phyloP scores from a whole-genome alignment of 1,140 invertebrate genomes.

The Sminthurides bifidus region DNA sequence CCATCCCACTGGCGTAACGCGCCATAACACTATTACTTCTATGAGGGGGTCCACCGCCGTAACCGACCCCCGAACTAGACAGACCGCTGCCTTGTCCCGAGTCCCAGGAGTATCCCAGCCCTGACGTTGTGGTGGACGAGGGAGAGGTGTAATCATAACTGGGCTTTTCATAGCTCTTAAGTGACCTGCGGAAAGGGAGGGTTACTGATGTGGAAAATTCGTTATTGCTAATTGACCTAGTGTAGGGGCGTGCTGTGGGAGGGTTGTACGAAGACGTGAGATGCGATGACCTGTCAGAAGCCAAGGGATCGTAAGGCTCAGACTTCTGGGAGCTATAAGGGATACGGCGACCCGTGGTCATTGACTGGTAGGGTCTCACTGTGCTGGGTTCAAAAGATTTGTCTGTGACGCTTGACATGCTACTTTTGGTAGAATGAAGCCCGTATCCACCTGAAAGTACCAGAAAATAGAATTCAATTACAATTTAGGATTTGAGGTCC shows the following conservation, averaged over 20 bases:
- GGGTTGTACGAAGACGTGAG: too few relatives aligned
- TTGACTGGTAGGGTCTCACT: too few relatives aligned
- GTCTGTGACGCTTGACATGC: too few relatives aligned
- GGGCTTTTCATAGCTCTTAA: conserved; percentile 14
- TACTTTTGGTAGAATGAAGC: not conserved
- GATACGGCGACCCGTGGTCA: too few relatives aligned
- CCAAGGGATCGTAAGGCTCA: too few relatives aligned
- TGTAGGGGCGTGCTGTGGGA: conserved; percentile 5
- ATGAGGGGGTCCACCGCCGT: not conserved
- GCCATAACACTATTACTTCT: not conserved
- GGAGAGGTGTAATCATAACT: conserved; percentile 1
- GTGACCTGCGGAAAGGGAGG: conserved; percentile 12
- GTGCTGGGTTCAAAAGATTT: conserved; percentile 10
- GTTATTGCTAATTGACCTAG: conserved; percentile 22
- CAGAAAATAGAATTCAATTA: not conserved
- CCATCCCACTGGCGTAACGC: not conserved
- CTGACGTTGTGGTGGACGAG: not conserved
- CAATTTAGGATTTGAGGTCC: too few relatives aligned
- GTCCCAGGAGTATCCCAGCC: not conserved
- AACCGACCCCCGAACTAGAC: too few relatives aligned
- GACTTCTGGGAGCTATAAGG: too few relatives aligned
- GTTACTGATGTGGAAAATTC: not conserved
- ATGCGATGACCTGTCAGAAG: too few relatives aligned
- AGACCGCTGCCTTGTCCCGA: not conserved
- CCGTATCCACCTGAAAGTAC: not conserved